Percentiles rank a stretch among this genome's conserved stretches.
These are phyloP conservation scores for Uria aalge DNA, from an alignment of 2,113 vertebrate genomes.

Conservation along the genomic window DNA sequence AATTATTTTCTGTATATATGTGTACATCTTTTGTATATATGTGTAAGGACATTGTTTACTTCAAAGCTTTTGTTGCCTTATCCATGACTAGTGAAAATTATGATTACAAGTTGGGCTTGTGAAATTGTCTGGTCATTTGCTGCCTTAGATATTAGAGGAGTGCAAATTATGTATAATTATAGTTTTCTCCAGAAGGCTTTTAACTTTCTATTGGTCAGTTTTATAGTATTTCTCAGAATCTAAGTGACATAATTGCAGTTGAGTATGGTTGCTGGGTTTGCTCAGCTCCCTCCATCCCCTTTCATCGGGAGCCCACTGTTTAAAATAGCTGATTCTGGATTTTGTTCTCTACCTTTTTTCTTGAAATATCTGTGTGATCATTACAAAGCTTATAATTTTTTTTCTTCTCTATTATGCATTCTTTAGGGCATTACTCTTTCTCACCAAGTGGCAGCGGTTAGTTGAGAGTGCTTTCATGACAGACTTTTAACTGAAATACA, in stretches of 20 bases:
- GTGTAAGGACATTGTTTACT: not conserved
- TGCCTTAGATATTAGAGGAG: not conserved
- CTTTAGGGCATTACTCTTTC: not conserved
- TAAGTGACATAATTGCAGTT: not conserved
- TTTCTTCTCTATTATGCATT: not conserved
- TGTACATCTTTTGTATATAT: not conserved
- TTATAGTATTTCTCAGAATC: not conserved
- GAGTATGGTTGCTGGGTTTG: not conserved
- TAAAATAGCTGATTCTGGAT: not conserved
- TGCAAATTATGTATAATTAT: not conserved
- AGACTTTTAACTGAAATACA: not conserved
- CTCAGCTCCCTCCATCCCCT: not conserved
- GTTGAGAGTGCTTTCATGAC: not conserved
- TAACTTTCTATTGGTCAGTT: not conserved
- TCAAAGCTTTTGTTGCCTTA: not conserved
- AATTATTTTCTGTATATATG: not conserved
- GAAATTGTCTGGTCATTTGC: not conserved
- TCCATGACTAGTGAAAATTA: not conserved
- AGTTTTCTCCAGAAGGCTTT: not conserved
- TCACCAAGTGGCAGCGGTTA: not conserved
- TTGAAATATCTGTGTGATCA: not conserved
- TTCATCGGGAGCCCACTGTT: not conserved
- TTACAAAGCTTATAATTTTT: not conserved
- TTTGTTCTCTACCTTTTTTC: not conserved
- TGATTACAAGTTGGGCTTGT: not conserved